phyloP scores from a whole-genome alignment of 1,140 invertebrate genomes.

The Pseudachorutes palmiensis region DNA sequence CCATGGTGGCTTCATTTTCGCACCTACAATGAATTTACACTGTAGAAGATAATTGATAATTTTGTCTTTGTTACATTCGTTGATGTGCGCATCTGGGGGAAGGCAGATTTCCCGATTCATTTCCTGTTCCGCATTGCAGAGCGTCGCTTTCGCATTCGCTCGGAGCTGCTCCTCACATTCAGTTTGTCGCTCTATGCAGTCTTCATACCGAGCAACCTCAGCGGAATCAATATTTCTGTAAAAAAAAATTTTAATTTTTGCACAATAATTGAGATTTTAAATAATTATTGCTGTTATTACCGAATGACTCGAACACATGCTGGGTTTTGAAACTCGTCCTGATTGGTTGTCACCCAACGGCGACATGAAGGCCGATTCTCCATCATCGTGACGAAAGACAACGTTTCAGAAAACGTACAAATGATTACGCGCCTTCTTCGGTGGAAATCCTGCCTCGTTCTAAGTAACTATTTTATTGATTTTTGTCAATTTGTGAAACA shows the following conservation, averaged over 20 bases:
- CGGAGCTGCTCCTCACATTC: conserved; percentile 11
- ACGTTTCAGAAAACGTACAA: background rate
- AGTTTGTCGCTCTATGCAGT: conserved; percentile 19
- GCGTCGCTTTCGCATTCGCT: conserved; percentile 11
- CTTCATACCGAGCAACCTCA: conserved; percentile 30
- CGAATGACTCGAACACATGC: background rate
- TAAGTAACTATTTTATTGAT: background rate
- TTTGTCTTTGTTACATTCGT: conserved; percentile 16
- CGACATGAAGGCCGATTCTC: conserved; percentile 21
- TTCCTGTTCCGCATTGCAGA: conserved; percentile 25
- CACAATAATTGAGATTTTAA: background rate
- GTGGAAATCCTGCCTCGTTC: background rate
- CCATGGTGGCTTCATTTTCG: conserved; percentile 24
- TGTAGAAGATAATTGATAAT: background rate
- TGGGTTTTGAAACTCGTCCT: conserved; percentile 25
- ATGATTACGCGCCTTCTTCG: background rate
- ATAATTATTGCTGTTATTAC: background rate
- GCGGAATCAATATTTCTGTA: conserved; percentile 27
- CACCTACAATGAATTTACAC: background rate
- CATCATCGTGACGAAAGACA: conserved; percentile 17
- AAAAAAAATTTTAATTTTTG: background rate
- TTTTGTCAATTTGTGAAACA: background rate
- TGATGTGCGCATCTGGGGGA: conserved; percentile 29
- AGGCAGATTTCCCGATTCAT: conserved; percentile 26
- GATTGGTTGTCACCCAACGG: conserved; percentile 30